A percentile compares a stretch with the other conserved stretches of the same genome.
Conservation (phyloP, 2,888 invertebrate species). For the Trissolcus japonicus region DNA sequence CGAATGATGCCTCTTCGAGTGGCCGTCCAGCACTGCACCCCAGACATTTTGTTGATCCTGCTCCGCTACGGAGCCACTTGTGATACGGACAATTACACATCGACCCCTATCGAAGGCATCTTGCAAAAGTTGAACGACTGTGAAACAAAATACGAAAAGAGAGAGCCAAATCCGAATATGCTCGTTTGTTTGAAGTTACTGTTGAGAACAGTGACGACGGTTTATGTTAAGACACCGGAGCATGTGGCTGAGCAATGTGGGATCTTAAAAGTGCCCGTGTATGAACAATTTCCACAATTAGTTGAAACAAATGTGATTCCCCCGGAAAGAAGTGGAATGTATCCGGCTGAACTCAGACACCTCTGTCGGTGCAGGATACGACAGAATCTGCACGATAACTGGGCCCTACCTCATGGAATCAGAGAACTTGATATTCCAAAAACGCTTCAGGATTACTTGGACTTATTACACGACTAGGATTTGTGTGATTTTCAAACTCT, state of each 20-base stretch:
- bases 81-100: conserved; percentile 79
- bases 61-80: conserved; percentile 79
- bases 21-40: conserved; percentile 84
- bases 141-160: conserved; percentile 74
- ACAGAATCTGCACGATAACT: conserved; percentile 81
- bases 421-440: conserved; percentile 82
- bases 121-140: conserved; percentile 82
- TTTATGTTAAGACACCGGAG: conserved; percentile 72
- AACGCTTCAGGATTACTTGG: conserved; percentile 83
- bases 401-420: conserved; percentile 86
- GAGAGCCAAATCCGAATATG: conserved; percentile 78
- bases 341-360: conserved; percentile 85
- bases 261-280: conserved; percentile 65
- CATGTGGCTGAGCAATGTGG: conserved; percentile 69
- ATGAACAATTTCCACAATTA: conserved; percentile 77
- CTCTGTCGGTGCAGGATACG: conserved; percentile 85
- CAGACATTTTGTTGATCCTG: conserved; percentile 86
- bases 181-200: conserved; percentile 83
- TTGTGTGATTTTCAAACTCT: background rate
- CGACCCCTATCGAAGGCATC: conserved; percentile 81
- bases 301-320: conserved; percentile 80
- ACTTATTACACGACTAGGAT: conserved; percentile 82
- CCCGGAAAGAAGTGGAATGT: conserved; percentile 79
- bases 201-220: conserved; percentile 81
- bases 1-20: conserved; percentile 84